phyloP scores from a whole-genome alignment of 1,140 invertebrate species.

The Heliconius hermathena region DNA sequence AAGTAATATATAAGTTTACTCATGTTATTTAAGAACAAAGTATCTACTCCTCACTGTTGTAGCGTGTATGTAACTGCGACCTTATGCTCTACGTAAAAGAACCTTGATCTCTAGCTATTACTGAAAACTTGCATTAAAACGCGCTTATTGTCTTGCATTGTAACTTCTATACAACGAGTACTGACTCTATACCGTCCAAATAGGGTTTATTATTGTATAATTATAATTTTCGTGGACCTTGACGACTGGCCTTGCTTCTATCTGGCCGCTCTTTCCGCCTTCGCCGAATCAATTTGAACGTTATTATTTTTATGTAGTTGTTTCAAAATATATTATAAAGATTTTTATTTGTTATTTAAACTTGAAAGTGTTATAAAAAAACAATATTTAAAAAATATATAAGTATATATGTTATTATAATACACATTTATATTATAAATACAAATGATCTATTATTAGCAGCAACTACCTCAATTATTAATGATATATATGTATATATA shows the following conservation, averaged over 20 bases:
- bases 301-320: conserved; percentile 63
- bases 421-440: neutral
- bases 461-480: neutral
- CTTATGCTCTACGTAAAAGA: conserved; percentile 50
- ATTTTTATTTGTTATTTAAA: neutral
- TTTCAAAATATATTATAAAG: conserved; percentile 33
- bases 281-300: conserved; percentile 78
- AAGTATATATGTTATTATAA: neutral
- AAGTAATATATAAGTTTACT: neutral
- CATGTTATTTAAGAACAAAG: neutral
- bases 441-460: too few species aligned
- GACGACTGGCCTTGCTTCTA: conserved; percentile 74
- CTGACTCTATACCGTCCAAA: conserved; percentile 46
- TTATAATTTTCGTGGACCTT: conserved; percentile 67
- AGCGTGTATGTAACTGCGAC: conserved; percentile 37
- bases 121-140: conserved; percentile 79
- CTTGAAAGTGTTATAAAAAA: neutral
- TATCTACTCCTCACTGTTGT: conserved; percentile 26
- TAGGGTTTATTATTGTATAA: conserved; percentile 59
- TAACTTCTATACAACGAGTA: conserved; percentile 42
- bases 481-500: neutral
- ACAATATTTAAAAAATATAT: neutral
- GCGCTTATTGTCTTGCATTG: conserved; percentile 74
- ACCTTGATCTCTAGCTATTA: conserved; percentile 79
- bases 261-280: conserved; percentile 80